Base-by-base conservation (phyloP, 2,113 vertebrate genomes). In the Erythrolamprus reginae region DNA sequence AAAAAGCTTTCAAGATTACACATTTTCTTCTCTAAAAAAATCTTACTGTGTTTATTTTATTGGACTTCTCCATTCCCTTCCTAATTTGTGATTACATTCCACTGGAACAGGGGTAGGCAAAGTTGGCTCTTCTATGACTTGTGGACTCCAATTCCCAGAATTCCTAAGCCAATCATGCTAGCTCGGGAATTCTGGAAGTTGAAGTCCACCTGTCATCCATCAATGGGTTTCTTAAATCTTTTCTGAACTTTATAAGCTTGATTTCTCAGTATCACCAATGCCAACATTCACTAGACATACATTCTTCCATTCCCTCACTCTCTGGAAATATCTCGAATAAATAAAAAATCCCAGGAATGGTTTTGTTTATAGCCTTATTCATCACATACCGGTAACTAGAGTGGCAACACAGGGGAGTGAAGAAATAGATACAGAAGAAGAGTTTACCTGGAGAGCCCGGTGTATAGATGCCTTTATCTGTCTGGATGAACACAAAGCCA, bases 381-480 rank as follows among this genome's bases (percentile, higher is more conserved):
- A 53, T 23, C 28, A 45, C 70, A 45, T 15, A n/a, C n/a, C n/a
- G n/a, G n/a, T n/a, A 45, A 38, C 5, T 2, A 12, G 12, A 83
- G 0, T 61, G 21, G 12, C 8, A 10, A 48, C 28, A 13, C 47
- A 70, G 24, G 17, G 24, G 51, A 53, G 3, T 0, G 23, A 51
- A 9, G 1, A 10, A 9, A n/a, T 26, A 48, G 45, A 48, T 5
- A 2, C 1, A 42, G 38, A 1, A 17, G n/a, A 15, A n/a, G 56
- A 5, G 3, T 86, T 48, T 56, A 96, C 96, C 96, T 0, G 92
- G 88, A 91, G 95, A 95, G 87, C 96, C 94, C 0, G 97, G 97
- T 0, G 96, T 97, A 82, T 97, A 97, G 94, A 97, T 95, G 89
- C 96, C 95, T 92, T 97, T 97, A 92, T 97, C 96, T 0, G 96